These are phyloP conservation scores for Myanophis thanlyinensis DNA, from an alignment of 2,113 vertebrate genomes.

Conservation along the genomic window DNA sequence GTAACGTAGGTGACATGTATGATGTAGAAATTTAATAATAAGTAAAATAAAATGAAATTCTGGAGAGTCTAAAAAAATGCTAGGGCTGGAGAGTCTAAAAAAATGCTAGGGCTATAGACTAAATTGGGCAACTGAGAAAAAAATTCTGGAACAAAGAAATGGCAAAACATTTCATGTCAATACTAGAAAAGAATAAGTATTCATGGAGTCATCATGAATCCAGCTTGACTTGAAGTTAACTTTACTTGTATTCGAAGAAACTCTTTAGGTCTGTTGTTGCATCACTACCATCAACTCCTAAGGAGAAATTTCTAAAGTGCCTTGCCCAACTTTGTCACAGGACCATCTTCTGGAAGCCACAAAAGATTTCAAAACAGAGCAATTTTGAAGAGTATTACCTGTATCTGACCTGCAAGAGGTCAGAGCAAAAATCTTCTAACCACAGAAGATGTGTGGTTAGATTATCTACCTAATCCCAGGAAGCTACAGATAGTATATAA, in stretches of 20 bases:
- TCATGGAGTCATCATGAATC: not conserved
- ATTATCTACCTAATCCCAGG: not conserved
- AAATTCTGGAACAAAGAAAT: not conserved
- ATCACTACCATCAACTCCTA: not conserved
- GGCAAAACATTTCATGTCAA: not conserved
- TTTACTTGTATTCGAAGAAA: not conserved
- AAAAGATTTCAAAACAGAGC: not conserved
- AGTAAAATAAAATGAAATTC: too few relatives aligned
- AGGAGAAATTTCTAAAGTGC: not conserved
- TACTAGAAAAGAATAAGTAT: not conserved
- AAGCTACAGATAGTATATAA: not conserved
- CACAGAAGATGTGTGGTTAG: not conserved
- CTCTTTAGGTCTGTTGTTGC: too few relatives aligned
- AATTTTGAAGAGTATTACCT: not conserved
- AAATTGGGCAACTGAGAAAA: not conserved
- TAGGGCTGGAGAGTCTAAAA: not conserved
- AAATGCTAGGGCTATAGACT: not conserved
- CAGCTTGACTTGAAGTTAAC: not conserved
- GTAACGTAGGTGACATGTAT: too few relatives aligned
- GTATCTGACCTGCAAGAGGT: not conserved
- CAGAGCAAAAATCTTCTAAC: not conserved
- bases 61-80: not conserved
- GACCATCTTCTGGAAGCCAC: not conserved
- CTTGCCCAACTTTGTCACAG: not conserved
- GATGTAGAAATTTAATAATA: too few relatives aligned